Percentiles rank a stretch among this genome's conserved stretches.
Evolutionary conservation across 2,113 vertebrate species (phyloP).

Genomic region (Indri indri): DNA sequence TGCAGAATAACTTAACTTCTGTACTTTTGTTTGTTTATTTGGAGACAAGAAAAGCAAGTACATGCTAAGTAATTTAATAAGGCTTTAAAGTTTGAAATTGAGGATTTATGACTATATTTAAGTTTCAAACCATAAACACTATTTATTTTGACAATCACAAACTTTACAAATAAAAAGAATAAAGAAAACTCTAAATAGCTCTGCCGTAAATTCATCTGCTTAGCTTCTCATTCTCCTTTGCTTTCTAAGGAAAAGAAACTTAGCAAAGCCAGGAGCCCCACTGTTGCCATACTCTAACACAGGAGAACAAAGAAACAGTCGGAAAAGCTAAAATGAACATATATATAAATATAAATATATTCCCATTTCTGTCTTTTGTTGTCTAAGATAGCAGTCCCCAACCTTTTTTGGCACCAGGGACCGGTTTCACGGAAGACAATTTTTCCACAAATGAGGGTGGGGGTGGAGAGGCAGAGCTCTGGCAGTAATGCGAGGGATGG

Average conservation of each 20-base stretch:
- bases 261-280: not conserved
- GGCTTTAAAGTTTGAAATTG: slow-evolving; percentile 58
- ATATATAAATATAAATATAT: not conserved
- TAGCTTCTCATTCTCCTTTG: not conserved
- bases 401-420: too few species aligned
- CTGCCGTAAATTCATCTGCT: not conserved
- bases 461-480: too few species aligned
- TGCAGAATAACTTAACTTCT: not conserved
- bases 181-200: not conserved
- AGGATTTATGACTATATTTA: slow-evolving; percentile 63
- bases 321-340: not conserved
- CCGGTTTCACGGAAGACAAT: too few species aligned
- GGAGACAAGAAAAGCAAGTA: slow-evolving; percentile 47
- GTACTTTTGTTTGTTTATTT: slow-evolving; percentile 55
- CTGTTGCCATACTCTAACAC: not conserved
- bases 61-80: slow-evolving; percentile 63
- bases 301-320: not conserved
- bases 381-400: too few species aligned
- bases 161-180: not conserved
- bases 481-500: too few species aligned
- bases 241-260: not conserved
- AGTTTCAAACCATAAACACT: slow-evolving; percentile 59
- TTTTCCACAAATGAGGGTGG: too few species aligned
- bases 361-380: not conserved
- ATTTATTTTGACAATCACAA: slow-evolving; percentile 57